phyloP scores from a whole-genome alignment of 1,140 invertebrate genomes.

The Akabosia matsudoensis region DNA sequence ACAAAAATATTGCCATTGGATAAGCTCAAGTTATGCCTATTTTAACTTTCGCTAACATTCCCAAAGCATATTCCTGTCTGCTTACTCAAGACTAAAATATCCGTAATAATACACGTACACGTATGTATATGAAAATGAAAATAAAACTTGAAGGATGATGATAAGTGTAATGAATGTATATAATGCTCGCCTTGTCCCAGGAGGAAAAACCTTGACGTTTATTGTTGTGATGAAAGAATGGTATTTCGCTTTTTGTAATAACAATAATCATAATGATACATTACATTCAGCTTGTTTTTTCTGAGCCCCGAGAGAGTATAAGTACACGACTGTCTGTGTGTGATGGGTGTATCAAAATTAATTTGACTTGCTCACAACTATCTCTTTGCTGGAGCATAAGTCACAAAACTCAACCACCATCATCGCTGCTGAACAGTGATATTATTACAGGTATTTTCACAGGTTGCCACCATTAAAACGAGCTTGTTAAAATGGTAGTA shows the following conservation, averaged over 20 bases:
- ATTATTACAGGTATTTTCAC: not conserved
- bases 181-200: not conserved
- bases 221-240: constrained; percentile 20
- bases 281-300: not conserved
- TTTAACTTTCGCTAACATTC: not conserved
- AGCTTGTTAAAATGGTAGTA: constrained; percentile 1
- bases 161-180: not conserved
- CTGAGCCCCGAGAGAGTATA: not conserved
- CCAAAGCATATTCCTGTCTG: not conserved
- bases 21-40: not conserved
- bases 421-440: not conserved
- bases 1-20: constrained; percentile 13
- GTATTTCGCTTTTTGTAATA: constrained; percentile 14
- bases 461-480: constrained; percentile 8
- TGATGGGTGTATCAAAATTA: constrained; percentile 5
- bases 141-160: not conserved
- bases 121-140: too few relatives aligned
- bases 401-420: too few relatives aligned
- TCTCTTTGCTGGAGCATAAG: too few relatives aligned
- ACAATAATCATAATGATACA: constrained; percentile 23
- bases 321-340: not conserved
- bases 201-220: constrained; percentile 16
- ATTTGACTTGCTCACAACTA: not conserved
- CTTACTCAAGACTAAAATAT: not conserved
- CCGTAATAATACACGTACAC: not conserved